Conservation (phyloP, 2,888 invertebrate genomes). For the Imbricaverruca yamaguchii region DNA sequence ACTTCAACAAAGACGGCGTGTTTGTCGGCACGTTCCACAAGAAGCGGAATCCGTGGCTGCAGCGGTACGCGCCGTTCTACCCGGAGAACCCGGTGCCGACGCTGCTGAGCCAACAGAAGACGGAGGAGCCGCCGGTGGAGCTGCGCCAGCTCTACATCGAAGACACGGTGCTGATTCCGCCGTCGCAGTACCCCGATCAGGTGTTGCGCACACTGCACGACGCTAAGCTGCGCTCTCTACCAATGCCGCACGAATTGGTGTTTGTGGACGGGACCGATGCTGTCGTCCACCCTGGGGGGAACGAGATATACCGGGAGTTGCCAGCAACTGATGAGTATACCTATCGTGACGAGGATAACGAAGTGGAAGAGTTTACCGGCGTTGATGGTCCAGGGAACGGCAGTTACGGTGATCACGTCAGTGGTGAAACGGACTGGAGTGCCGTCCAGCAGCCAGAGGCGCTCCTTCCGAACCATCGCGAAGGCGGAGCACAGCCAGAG, state of each 20-base stretch:
- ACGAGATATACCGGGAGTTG: no score
- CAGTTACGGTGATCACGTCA: no score
- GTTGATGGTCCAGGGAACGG: no score
- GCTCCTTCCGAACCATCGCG: no score
- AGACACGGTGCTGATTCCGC: neutral
- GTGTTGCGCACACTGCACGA: neutral
- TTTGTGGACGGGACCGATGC: no score
- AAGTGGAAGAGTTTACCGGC: no score
- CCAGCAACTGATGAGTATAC: no score
- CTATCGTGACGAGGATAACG: no score
- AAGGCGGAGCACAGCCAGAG: no score
- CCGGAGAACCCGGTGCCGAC: neutral
- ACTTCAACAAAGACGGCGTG: neutral
- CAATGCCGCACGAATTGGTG: neutral
- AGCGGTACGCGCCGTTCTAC: conserved; percentile 17
- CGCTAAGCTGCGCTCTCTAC: conserved; percentile 9
- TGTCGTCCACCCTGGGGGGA: no score
- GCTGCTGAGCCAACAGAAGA: neutral
- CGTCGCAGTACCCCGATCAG: neutral
- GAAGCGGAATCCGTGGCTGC: conserved; percentile 18
- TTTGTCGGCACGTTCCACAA: neutral
- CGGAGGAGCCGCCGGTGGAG: neutral
- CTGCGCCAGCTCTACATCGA: neutral
- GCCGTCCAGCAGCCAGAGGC: no score
- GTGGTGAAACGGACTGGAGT: no score